Percentiles rank a stretch among this genome's conserved stretches.
These are phyloP conservation scores for Bathybates hornii DNA, from an alignment of 2,113 vertebrate species.

Conservation along the genomic window DNA sequence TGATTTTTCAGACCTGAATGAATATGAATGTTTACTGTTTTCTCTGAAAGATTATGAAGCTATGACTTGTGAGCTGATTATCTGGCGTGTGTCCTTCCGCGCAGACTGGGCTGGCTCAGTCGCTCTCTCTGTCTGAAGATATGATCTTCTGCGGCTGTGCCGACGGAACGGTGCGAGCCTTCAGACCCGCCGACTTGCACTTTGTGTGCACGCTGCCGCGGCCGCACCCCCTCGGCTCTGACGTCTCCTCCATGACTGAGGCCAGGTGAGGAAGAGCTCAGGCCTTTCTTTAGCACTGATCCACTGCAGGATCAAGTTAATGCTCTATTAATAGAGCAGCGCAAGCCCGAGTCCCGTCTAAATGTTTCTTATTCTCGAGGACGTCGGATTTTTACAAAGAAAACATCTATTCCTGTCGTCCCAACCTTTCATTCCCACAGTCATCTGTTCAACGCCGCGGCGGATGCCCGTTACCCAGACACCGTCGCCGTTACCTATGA, in stretches of 20 bases:
- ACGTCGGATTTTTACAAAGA: not conserved
- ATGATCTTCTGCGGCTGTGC: conserved; percentile 93
- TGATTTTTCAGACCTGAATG: not conserved
- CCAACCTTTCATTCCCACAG: conserved; percentile 53
- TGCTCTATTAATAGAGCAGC: not conserved
- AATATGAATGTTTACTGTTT: not conserved
- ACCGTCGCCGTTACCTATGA: conserved; percentile 88
- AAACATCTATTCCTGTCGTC: not conserved
- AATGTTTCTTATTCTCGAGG: not conserved
- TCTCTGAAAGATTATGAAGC: not conserved
- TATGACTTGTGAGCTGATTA: not conserved
- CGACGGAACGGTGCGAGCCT: conserved; percentile 84
- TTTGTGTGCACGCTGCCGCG: conserved; percentile 85
- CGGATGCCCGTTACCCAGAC: conserved; percentile 82
- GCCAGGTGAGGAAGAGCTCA: conserved; percentile 75
- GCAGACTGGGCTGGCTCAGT: conserved; percentile 57
- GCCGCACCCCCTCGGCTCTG: conserved; percentile 84
- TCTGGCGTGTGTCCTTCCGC: not conserved
- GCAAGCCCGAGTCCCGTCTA: not conserved
- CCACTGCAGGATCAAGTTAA: not conserved
- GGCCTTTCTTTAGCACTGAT: not conserved
- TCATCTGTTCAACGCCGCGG: conserved; percentile 74
- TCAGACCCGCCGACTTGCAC: conserved; percentile 83
- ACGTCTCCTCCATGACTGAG: conserved; percentile 77
- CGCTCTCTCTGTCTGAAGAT: conserved; percentile 86